Evolutionary conservation across 2,113 vertebrate species (phyloP), one percentile per base, ranked within the genome.

Genomic region (Amazona guildingii): DNA sequence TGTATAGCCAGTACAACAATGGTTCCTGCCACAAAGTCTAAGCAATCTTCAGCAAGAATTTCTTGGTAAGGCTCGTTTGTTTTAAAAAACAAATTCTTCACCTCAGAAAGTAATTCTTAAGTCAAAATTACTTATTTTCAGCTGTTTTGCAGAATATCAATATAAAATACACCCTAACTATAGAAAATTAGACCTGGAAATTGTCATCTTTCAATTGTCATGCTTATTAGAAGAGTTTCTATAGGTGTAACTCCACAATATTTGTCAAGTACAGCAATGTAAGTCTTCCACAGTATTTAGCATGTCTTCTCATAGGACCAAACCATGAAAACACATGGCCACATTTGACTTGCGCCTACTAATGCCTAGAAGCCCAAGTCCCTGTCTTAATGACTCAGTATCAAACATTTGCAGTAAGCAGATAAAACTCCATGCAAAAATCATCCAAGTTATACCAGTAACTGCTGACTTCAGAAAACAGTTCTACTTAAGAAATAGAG

Each of bases 321-420:
- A 27, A 75, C 2, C 33, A 75, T 0, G 0, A 83, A 72, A 72
- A 85, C 27, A 44, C 1, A 1, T 20, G 75, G 39, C 7, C 2
- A 2, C 25, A 51, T 69, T 35, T 35, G 23, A 73, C 8, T 64
- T 16, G 21, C 0, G 2, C 7, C 12, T 43, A 44, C 12, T 20
- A 55, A 68, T n/a, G 68, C 28, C 39, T 33, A 72, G 18, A 79
- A 79, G 17, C 10, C 11, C 5, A 72, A 57, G n/a, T 31, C 51
- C n/a, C 59, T 76, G 4, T 23, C 24, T 15, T 67, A 52, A 7
- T 39, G 17, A 59, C 9, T 74, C 10, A 0, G 3, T 17, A 90
- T 13, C 17, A 75, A 80, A 49, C 5, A 54, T 3, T 14, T 49
- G 13, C 12, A 62, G 11, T 17, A 54, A 68, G 27, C 24, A 68